Evolutionary conservation across 2,113 vertebrate species (phyloP).

Genomic region (Cairina moschata): DNA sequence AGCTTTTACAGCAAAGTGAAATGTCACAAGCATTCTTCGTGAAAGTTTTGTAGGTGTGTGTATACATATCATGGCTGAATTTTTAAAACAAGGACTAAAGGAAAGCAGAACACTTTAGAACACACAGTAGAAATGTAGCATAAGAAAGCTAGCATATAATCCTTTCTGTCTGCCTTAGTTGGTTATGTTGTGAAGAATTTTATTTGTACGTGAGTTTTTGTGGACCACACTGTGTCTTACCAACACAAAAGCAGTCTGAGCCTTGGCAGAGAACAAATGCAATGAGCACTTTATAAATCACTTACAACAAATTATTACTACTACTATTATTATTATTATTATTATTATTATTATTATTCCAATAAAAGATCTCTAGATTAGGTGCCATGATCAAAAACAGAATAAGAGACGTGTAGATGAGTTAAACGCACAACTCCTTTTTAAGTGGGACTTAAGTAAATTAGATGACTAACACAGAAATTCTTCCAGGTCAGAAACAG

Average conservation of each 20-base stretch:
- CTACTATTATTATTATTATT: not conserved
- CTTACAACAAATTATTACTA: not conserved
- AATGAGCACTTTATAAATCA: not conserved
- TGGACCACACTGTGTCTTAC: not conserved
- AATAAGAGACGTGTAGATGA: not conserved
- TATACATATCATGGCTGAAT: not conserved
- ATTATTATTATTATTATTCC: not conserved
- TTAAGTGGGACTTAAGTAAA: not conserved
- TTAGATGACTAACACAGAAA: not conserved
- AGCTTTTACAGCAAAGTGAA: not conserved
- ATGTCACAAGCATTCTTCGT: not conserved
- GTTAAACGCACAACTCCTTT: not conserved
- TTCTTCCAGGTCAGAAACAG: constrained; percentile 20
- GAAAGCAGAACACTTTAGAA: not conserved
- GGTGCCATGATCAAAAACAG: not conserved
- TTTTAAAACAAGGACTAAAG: not conserved
- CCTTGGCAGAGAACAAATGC: not conserved
- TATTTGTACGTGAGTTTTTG: not conserved
- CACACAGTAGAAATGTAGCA: not conserved
- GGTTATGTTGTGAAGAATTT: not conserved
- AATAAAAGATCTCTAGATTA: not conserved
- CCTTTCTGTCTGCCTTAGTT: not conserved
- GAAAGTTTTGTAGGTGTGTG: not conserved
- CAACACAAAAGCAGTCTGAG: not conserved
- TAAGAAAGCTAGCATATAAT: not conserved